Evolutionary conservation across 35 echinoderm and acorn worm genomes (phyloP).

Genomic region (Apostichopus parvimensis): DNA sequence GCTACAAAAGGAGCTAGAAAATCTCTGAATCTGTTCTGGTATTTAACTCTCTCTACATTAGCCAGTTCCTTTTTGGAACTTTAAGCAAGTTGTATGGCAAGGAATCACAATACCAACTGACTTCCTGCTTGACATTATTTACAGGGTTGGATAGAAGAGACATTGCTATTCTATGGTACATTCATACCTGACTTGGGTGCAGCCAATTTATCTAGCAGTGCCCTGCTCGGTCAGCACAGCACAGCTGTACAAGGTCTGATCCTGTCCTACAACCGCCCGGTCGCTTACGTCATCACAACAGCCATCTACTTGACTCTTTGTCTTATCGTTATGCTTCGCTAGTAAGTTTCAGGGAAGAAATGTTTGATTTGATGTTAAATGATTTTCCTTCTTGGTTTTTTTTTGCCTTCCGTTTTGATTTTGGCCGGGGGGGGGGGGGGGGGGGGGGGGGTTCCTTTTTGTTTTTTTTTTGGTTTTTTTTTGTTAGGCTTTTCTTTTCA

Average conservation of each 20-base stretch:
- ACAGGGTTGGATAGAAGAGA: slow-evolving; percentile 37
- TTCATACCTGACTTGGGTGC: background rate
- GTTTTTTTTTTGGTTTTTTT: too few relatives aligned
- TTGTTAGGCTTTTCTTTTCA: too few relatives aligned
- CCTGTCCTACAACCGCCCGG: slow-evolving; percentile 12
- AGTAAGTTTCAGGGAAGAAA: background rate
- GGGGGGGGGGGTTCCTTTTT: too few relatives aligned
- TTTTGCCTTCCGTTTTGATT: too few relatives aligned
- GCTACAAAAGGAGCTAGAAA: too few relatives aligned
- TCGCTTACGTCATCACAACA: slow-evolving; percentile 13
- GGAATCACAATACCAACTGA: too few relatives aligned
- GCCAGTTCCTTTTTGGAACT: too few relatives aligned
- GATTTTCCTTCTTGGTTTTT: too few relatives aligned
- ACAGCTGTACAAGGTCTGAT: background rate
- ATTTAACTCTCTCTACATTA: too few relatives aligned
- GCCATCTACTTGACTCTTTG: background rate
- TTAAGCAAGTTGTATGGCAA: too few relatives aligned
- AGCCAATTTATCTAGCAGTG: background rate
- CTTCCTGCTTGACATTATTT: background rate
- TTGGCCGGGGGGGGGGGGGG: too few relatives aligned
- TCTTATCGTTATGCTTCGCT: background rate
- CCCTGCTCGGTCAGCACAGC: background rate
- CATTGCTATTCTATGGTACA: slow-evolving; percentile 13
- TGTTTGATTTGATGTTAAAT: background rate
- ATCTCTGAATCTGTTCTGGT: too few relatives aligned